Base-by-base conservation (phyloP, 2,888 invertebrate genomes). In the Formica aserva region DNA sequence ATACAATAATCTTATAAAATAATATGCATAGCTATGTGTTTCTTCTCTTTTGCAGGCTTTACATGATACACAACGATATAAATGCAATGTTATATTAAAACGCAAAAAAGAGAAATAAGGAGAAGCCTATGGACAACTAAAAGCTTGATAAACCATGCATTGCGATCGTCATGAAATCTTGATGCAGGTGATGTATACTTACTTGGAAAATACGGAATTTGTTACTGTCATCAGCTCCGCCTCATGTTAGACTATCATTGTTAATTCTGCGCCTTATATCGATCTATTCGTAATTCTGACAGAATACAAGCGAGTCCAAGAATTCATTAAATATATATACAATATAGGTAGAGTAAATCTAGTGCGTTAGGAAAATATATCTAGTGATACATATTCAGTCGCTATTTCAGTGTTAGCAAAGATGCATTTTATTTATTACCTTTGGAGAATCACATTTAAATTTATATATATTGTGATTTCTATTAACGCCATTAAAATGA, bases 151-250 rank as follows among this genome's bases (percentile, higher is more conserved):
- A 52, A 76, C 26, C 1, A 52, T n/a, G 15, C 55, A 66, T 77
- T 66, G 66, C n/a, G 8, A 52, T 55, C n/a, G 52, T n/a, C n/a
- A 77, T 77, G 13, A 55, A 77, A 77, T 77, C 38, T 77, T 66
- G 9, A 77, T 77, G n/a, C 38, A 29, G 1, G 5, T 45, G 15
- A 32, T 29, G 6, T 63, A 45, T 75, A 45, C 5, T 45, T 60
- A 41, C 29, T 13, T 62, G 22, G n/a, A n/a, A 75, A 63, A 75
- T 45, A 45, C 29, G 41, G 45, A 63, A 62, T n/a, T n/a, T 29
- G 11, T 74, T 63, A 29, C 9, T 74, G 15, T 41, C n/a, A 13
- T 5, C 29, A 41, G 15, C n/a, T 41, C 41, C 62, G 41, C 15
- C n/a, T 62, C 13, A 62, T 26, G 57, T 41, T 26, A 4, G 13